Evolutionary conservation across 2,113 vertebrate species (phyloP).

Genomic region (Cottus gobio): DNA sequence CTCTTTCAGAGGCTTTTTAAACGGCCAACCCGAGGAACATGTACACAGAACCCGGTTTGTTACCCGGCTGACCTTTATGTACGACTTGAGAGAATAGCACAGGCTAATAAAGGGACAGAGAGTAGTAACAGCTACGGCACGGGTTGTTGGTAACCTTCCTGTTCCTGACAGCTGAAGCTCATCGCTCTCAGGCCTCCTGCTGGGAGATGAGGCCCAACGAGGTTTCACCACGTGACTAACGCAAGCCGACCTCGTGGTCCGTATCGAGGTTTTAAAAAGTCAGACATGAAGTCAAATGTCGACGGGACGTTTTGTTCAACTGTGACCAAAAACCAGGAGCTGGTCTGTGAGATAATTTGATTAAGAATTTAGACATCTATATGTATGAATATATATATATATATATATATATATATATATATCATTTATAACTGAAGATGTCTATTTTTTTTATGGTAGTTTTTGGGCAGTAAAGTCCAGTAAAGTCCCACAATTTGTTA

Average conservation of each 20-base stretch:
- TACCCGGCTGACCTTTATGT: slow-evolving; percentile 36
- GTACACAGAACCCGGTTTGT: slow-evolving; percentile 15
- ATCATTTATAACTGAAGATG: background rate
- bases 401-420: too few species aligned
- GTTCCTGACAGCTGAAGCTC: slow-evolving; percentile 27
- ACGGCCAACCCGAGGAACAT: slow-evolving; percentile 41
- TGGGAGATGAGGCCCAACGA: slow-evolving; percentile 2
- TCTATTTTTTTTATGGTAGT: too few species aligned
- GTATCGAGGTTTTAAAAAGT: background rate
- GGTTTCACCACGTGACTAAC: slow-evolving; percentile 12
- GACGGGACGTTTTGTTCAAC: background rate
- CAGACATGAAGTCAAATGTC: slow-evolving; percentile 6
- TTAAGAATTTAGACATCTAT: too few species aligned
- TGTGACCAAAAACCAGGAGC: background rate
- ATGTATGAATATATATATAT: too few species aligned
- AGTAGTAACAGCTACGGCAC: slow-evolving; percentile 9
- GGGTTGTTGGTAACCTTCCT: slow-evolving; percentile 5
- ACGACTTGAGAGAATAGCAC: slow-evolving; percentile 30
- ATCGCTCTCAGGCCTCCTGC: slow-evolving; percentile 30
- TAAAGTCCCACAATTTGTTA: background rate
- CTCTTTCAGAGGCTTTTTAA: slow-evolving; percentile 44
- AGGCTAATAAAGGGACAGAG: slow-evolving; percentile 35
- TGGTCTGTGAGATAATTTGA: too few species aligned
- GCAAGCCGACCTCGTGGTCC: background rate
- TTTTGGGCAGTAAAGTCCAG: background rate